A percentile compares a stretch with the other conserved stretches of the same genome.
phyloP scores from a whole-genome alignment of 2,888 invertebrate genomes.

The Chaetoderma sp. region DNA sequence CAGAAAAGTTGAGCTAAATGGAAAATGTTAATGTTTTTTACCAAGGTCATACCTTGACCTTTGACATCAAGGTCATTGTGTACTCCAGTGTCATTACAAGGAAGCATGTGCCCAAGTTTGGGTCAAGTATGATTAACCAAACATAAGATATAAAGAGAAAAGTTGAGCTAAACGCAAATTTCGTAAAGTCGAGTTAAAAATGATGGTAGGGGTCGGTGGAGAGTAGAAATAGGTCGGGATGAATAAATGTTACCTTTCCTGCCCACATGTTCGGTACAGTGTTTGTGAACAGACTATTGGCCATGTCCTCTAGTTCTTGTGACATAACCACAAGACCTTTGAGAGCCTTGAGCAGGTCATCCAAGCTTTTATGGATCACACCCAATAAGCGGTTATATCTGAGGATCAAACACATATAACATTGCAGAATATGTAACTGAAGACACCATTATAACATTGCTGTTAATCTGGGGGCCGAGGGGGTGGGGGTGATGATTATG shows the following conservation, averaged over 20 bases:
- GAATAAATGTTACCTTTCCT: slow-evolving; percentile 62
- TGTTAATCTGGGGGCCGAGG: neutral
- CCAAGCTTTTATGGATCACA: slow-evolving; percentile 71
- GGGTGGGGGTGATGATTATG: neutral
- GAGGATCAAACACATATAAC: slow-evolving; percentile 13
- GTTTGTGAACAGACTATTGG: slow-evolving; percentile 77
- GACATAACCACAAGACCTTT: slow-evolving; percentile 86
- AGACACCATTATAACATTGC: neutral
- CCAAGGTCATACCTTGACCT: too few species aligned
- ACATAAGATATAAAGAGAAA: too few species aligned
- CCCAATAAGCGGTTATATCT: slow-evolving; percentile 67
- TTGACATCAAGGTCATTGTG: too few species aligned
- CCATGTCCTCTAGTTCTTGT: slow-evolving; percentile 79
- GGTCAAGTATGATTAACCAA: too few species aligned
- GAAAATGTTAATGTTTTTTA: too few species aligned
- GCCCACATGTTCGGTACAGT: slow-evolving; percentile 81
- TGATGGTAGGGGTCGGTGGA: too few species aligned
- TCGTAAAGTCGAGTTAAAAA: too few species aligned
- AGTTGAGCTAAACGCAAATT: too few species aligned
- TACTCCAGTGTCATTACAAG: too few species aligned
- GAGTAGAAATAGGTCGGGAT: too few species aligned
- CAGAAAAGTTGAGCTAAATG: too few species aligned
- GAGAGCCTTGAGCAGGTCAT: slow-evolving; percentile 76
- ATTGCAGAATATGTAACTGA: neutral
- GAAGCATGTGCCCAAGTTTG: too few species aligned